Base-by-base conservation (phyloP, 1,140 invertebrate genomes). In the Eurosta solidaginis region DNA sequence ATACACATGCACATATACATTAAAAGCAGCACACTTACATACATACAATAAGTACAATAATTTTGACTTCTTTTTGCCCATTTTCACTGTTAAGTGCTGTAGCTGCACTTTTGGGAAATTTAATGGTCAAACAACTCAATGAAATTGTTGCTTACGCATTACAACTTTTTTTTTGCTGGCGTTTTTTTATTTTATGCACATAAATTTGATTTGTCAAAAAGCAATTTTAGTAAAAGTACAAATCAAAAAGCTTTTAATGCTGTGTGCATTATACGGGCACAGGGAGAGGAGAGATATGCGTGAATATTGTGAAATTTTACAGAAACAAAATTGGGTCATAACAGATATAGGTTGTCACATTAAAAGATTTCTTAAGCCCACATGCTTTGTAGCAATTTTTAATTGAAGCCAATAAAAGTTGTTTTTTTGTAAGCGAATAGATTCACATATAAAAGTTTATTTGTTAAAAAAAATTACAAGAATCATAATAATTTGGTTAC, bases 201-300 rank as follows among this genome's bases (percentile, higher is more conserved):
- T 68, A 68, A 68, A 68, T 68, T 68, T 68, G 59, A 68, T 68
- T 68, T 68, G 59, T 68, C 59, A 68, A 68, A 68, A 68, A 68
- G 59, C 59, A 68, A 68, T 68, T 68, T 68, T 68, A n/a, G 59
- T 68, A 40, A 68, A 40, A 68, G 59, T 68, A 68, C 59, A 68
- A 68, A 68, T 68, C 59, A 68, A 68, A 68, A 68, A 42, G 59
- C 59, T 68, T 68, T 68, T 68, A 68, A 68, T 68, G 9, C 40
- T 27, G 22, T 25, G 14, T 27, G 22, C 9, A 25, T 29, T 47
- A n/a, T n/a, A n/a, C 45, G 45, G 14, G 45, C 14, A 17, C 14
- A 3, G 14, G n/a, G 45, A 47, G n/a, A 47, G 4, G n/a, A 47
- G 45, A 17, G 45, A 47, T 3, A 12, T 3, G 14, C 45, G 33